These are phyloP conservation scores for Chrysopilus asiliformis DNA, from an alignment of 2,888 invertebrate species.

Conservation along the genomic window DNA sequence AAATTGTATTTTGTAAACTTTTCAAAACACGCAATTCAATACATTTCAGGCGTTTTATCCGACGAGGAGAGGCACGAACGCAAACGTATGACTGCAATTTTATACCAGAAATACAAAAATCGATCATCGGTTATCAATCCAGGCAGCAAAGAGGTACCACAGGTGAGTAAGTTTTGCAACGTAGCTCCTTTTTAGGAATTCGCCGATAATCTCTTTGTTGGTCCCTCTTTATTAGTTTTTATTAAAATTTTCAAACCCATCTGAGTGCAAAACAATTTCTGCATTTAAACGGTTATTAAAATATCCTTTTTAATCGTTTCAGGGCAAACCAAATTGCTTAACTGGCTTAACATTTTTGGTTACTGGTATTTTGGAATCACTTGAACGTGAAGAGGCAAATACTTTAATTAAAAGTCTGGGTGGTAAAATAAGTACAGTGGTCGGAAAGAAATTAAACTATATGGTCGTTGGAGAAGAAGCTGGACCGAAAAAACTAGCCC, in stretches of 20 bases:
- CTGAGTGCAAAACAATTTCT: no score
- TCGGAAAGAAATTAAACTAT: conserved; percentile 71
- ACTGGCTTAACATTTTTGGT: conserved; percentile 57
- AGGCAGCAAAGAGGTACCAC: conserved; percentile 70
- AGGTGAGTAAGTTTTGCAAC: conserved; percentile 39
- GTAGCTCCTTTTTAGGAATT: not conserved
- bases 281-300: no score
- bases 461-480: conserved; percentile 74
- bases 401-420: conserved; percentile 65
- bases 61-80: conserved; percentile 58
- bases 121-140: conserved; percentile 68
- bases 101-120: conserved; percentile 64
- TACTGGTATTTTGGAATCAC: conserved; percentile 78
- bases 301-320: conserved; percentile 2
- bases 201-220: not conserved
- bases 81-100: conserved; percentile 46
- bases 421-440: conserved; percentile 56
- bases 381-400: conserved; percentile 68
- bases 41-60: conserved; percentile 24
- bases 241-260: no score
- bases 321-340: conserved; percentile 61
- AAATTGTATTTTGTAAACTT: not conserved
- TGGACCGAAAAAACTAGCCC: conserved; percentile 70
- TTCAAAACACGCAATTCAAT: not conserved
- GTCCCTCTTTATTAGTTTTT: not conserved